Evolutionary conservation across 2,113 vertebrate species (phyloP), one percentile per base, ranked within the genome.

Genomic region (Fukomys damarensis): DNA sequence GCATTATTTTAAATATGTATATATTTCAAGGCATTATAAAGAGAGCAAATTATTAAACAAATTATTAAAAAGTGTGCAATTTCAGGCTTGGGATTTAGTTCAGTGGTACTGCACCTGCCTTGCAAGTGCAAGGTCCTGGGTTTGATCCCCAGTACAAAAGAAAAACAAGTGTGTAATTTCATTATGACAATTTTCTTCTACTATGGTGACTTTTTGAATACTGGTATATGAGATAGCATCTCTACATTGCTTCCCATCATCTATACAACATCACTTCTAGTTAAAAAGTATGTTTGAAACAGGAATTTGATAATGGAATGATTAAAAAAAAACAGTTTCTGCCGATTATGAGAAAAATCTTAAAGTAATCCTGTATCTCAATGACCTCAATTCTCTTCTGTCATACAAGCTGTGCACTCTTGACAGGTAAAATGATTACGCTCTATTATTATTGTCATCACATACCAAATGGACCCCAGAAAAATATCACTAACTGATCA

Each of bases 1-100:
- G 85, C 16, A 92, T 76, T 91, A 80, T 81, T 90, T 94, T 43
- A 95, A 94, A 89, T 86, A 89, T 49, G 4, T 30, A 95, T 66
- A 86, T 13, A 89, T 91, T 91, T 88, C 8, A 93, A 94, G 14
- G 46, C 19, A n/a, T 54, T 81, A 14, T 66, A 76, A 86, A 13
- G 30, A 66, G 41, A 82, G 10, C 38, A 68, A 70, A 66, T 43
- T 26, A 77, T 66, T 93, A 77, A 81, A 91, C 1, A 35, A 0
- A 92, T 41, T 93, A 79, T 86, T 86, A 89, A 66, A 56, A 94
- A 91, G 20, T 65, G 49, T 28, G 1, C 38, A 76, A 56, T 66
- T 93, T 61, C n/a, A 94, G n/a, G n/a, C n/a, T n/a, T n/a, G n/a
- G n/a, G n/a, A n/a, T n/a, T n/a, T n/a, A n/a, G n/a, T n/a, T n/a